phyloP scores from a whole-genome alignment of 1,140 invertebrate species.

The Neotoxoptera formosana region DNA sequence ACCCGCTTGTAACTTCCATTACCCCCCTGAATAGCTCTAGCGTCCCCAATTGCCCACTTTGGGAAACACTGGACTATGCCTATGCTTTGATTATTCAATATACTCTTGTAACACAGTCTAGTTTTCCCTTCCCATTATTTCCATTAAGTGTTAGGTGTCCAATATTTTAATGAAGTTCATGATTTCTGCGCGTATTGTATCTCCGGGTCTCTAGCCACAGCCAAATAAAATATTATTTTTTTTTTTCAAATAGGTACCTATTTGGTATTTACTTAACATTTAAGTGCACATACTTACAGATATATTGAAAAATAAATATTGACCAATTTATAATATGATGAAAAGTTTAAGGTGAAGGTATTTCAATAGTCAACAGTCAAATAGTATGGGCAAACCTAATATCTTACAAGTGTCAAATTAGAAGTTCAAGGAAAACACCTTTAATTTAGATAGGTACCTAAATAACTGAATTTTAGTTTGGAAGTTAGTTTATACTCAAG shows the following conservation, averaged over 20 bases:
- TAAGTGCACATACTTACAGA: not conserved
- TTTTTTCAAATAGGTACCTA: not conserved
- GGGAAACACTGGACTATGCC: too few relatives aligned
- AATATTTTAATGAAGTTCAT: too few relatives aligned
- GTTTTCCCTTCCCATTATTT: too few relatives aligned
- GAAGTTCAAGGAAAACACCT: not conserved
- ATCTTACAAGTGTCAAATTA: not conserved
- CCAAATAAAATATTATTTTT: not conserved
- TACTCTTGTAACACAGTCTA: too few relatives aligned
- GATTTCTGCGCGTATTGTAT: too few relatives aligned
- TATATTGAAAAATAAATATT: conserved; percentile 10
- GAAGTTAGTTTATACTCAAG: not conserved
- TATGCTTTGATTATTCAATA: too few relatives aligned
- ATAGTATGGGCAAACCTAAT: not conserved
- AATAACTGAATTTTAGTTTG: not conserved
- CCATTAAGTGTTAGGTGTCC: too few relatives aligned
- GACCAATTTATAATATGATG: not conserved
- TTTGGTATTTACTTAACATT: not conserved
- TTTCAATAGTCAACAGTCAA: not conserved
- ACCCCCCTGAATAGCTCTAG: too few relatives aligned
- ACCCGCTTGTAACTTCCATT: too few relatives aligned
- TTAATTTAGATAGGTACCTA: not conserved
- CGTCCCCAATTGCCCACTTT: too few relatives aligned
- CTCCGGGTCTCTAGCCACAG: too few relatives aligned
- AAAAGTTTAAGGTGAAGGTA: not conserved